Evolutionary conservation across 2,113 vertebrate genomes (phyloP), one percentile per base, ranked within the genome.

Genomic region (Varanus komodoensis): DNA sequence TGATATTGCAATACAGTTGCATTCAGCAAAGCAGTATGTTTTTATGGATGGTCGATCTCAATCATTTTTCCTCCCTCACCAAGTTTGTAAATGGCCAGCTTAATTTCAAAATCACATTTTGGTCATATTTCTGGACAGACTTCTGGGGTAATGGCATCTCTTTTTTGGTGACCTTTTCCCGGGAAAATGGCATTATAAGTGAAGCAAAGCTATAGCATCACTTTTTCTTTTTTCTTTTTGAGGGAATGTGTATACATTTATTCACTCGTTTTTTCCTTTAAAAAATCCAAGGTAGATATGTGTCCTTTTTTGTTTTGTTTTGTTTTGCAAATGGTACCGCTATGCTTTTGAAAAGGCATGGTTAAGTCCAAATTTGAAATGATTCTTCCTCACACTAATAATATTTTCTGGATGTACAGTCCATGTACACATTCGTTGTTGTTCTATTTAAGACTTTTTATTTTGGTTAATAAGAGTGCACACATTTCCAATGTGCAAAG

Each of bases 111-210:
- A 61, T 14, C 44, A 23, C 68, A 81, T 34, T 94, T 95, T 90
- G 87, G 80, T 91, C 87, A 74, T 91, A 89, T 93, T 95, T 94
- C 89, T 87, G 38, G 92, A 23, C 91, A 88, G 87, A 86, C 92
- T 96, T 92, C 89, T 91, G 71, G 91, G 93, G 95, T 96, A 97
- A 95, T 91, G 95, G 95, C 92, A 95, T 92, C 88, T 89, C 89
- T 86, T 54, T 54, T 95, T 94, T 92, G 91, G 27, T 64, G 92
- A 84, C 88, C 91, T 94, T 89, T 29, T n/a, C 38, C 54, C 92
- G 93, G 92, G 89, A 92, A 86, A 79, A 52, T 75, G 82, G 73
- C 57, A 88, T 14, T 15, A 91, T 85, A 67, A 89, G 77, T n/a
- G 89, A 88, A 90, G 91, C 71, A 74, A 86, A 48, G 81, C 83